Base-by-base conservation (phyloP, 92 coral and sea anemone species). In the Scolanthus callimorphus region DNA sequence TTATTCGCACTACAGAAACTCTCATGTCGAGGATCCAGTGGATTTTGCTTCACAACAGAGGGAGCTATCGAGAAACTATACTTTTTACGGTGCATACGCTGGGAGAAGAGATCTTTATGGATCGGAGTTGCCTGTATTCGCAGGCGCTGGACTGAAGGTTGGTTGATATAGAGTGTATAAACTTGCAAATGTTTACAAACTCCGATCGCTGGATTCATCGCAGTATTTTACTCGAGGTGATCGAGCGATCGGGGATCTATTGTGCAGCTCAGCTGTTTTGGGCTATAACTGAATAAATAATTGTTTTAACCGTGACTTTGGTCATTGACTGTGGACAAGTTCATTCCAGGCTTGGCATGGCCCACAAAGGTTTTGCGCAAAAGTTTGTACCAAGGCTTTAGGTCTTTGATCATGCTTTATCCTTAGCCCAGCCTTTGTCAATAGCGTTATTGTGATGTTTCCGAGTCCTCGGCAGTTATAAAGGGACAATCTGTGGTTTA, bases 21-120 rank as follows among this genome's bases (percentile, higher is more conserved):
- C 78, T 24, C 34, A 19, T 34, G 13, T 62, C 20, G 28, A 67
- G 13, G 90, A 88, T 51, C 96, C 90, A 15, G 77, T 83, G 19
- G 81, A 76, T 29, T 88, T 88, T 77, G 96, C 96, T 28, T 83
- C 90, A 44, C 68, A 78, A 30, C 96, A 88, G 63, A 81, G 96
- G 57, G 90, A 88, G 28, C 65, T 88, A 24, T 80, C 96, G 45
- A 66, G 96, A 59, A 65, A 78, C 29, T 62, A 27, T 22, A 78
- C 85, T 10, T 72, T 61, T 57, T 34, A 34, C 15, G 54, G 57
- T 15, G 65, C 64, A 9, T 68, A 68, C 27, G 75, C 48, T 0
- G 63, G 57, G 11, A 41, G 75, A 29, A 56, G 57, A 29, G 75
- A 57, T 3, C 46, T 68, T 13, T 57, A 55, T 57, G 73, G n/a